A percentile compares a stretch with the other conserved stretches of the same genome.
phyloP scores from a whole-genome alignment of 2,888 invertebrate species.

The Homarus gammarus region DNA sequence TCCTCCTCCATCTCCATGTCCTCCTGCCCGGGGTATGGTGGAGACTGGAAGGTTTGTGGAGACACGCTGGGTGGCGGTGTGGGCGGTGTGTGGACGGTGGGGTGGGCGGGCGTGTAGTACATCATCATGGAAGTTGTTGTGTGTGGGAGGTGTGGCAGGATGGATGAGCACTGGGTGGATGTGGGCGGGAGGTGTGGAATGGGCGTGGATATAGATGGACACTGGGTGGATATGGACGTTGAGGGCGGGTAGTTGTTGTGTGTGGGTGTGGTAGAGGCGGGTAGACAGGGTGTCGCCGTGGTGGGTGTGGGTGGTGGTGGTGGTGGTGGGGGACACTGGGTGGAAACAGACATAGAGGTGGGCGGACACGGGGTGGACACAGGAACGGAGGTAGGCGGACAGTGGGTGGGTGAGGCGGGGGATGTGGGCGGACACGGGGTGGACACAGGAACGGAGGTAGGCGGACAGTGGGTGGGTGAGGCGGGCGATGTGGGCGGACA shows the following conservation, averaged over 20 bases:
- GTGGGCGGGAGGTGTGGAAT: background rate
- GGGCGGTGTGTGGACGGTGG: background rate
- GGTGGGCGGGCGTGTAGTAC: too few relatives aligned
- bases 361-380: background rate
- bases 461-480: background rate
- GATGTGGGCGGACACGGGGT: background rate
- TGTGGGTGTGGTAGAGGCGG: too few relatives aligned
- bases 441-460: background rate
- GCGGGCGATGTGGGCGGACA: background rate
- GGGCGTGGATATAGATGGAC: background rate
- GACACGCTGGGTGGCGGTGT: background rate
- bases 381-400: background rate
- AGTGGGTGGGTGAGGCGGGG: too few relatives aligned
- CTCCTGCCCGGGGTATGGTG: constrained; percentile 26
- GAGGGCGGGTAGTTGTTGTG: background rate
- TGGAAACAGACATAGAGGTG: background rate
- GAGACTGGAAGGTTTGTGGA: background rate
- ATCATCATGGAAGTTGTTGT: too few relatives aligned
- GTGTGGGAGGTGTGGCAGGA: too few relatives aligned
- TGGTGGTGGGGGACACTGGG: background rate
- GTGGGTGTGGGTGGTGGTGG: background rate
- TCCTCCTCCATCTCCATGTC: constrained; percentile 41
- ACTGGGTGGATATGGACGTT: constrained; percentile 5
- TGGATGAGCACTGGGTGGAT: background rate
- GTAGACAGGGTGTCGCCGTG: too few relatives aligned